Evolutionary conservation across 2,888 invertebrate species (phyloP).

Genomic region (Cylindroiulus punctatus): DNA sequence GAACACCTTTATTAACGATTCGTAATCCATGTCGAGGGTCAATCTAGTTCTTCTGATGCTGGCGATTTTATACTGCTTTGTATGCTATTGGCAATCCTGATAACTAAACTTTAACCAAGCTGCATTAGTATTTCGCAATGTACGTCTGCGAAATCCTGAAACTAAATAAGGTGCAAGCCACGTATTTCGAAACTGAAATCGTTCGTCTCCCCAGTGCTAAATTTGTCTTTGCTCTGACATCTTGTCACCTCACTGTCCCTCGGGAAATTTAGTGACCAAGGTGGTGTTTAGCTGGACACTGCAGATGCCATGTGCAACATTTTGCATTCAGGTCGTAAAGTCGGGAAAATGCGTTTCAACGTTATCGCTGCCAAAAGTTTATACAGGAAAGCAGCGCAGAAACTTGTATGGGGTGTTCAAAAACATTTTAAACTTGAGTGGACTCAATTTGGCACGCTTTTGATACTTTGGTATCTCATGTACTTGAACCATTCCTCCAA

Average conservation of each 20-base stretch:
- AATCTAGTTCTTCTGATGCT: too few species aligned
- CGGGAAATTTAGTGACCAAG: background rate
- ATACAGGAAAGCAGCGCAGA: too few species aligned
- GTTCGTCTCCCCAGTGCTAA: background rate
- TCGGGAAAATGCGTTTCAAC: background rate
- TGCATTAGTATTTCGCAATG: background rate
- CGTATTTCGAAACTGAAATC: background rate
- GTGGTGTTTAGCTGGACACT: constrained; percentile 9
- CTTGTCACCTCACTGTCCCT: background rate
- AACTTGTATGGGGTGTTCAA: too few species aligned
- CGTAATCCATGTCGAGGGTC: too few species aligned
- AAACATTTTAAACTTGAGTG: too few species aligned
- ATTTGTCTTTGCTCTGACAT: background rate
- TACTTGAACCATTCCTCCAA: too few species aligned
- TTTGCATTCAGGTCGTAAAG: background rate
- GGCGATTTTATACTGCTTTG: too few species aligned
- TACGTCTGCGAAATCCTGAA: background rate
- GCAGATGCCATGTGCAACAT: background rate
- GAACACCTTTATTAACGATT: too few species aligned
- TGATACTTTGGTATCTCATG: too few species aligned
- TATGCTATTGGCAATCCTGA: too few species aligned
- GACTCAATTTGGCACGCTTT: too few species aligned
- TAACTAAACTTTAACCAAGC: background rate
- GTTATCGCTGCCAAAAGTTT: background rate
- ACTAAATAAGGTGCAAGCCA: background rate